Evolutionary conservation across 2,888 invertebrate genomes (phyloP).

Genomic region (Cristatella mucedo): DNA sequence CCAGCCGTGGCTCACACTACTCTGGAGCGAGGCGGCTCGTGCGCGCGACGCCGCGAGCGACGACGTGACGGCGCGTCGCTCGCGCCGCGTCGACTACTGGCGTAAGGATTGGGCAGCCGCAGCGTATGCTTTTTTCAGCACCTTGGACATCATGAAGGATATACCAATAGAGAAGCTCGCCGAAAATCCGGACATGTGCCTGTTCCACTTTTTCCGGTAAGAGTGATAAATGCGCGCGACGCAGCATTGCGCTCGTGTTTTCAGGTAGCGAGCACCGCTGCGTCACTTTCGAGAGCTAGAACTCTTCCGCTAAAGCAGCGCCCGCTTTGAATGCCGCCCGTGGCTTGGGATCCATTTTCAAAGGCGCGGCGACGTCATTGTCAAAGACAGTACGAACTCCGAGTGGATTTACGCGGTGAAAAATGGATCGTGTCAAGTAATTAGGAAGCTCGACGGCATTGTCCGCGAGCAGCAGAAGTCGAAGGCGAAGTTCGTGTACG

Average conservation of each 20-base stretch:
- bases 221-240: conserved; percentile 8
- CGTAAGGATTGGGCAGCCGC: too few species aligned
- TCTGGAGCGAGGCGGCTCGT: too few species aligned
- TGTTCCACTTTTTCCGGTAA: conserved; percentile 36
- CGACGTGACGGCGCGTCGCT: too few species aligned
- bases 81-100: too few species aligned
- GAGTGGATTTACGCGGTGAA: conserved; percentile 26
- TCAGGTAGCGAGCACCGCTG: too few species aligned
- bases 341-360: conserved; percentile 12
- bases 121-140: conserved; percentile 17
- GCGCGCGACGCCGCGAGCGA: too few species aligned
- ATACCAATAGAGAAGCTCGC: conserved; percentile 28
- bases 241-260: too few species aligned
- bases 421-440: conserved; percentile 20
- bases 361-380: conserved; percentile 22
- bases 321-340: too few species aligned
- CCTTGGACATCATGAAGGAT: conserved; percentile 30
- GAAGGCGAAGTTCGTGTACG: not conserved
- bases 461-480: conserved; percentile 13
- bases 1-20: too few species aligned
- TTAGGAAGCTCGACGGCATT: conserved; percentile 19
- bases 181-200: conserved; percentile 27
- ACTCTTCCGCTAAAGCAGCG: too few species aligned
- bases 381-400: conserved; percentile 20
- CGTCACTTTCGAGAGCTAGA: too few species aligned